Evolutionary conservation across 2,797 vertebrate genomes (phyloP).

Genomic region (Cryptoprocta ferox): DNA sequence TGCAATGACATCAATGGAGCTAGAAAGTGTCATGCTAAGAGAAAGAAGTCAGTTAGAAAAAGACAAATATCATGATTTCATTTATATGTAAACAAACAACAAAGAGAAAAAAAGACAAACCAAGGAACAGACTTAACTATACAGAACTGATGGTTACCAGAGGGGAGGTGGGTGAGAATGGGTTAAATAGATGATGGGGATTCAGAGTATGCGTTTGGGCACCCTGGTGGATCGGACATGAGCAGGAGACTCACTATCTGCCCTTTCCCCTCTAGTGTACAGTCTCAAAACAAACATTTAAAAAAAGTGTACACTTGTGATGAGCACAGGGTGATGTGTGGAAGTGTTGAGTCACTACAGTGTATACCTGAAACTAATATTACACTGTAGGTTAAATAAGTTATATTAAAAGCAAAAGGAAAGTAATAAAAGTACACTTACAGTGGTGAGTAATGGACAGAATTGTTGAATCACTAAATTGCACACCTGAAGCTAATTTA

Average conservation of each 20-base stretch:
- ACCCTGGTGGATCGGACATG: too few relatives aligned
- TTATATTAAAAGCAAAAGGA: not conserved
- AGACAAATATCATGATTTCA: not conserved
- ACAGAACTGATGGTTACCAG: not conserved
- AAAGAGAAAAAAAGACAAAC: not conserved
- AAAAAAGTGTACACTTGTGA: not conserved
- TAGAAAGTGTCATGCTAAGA: not conserved
- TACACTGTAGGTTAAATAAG: not conserved
- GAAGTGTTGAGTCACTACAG: not conserved
- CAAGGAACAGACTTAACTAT: not conserved
- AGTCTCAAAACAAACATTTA: too few relatives aligned
- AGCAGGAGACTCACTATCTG: too few relatives aligned
- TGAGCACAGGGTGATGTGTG: not conserved
- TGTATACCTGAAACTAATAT: not conserved
- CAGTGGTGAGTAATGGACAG: not conserved
- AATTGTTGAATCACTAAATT: not conserved
- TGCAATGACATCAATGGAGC: not conserved
- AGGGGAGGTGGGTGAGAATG: too few relatives aligned
- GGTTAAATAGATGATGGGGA: too few relatives aligned
- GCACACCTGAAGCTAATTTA: not conserved
- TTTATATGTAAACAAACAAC: not conserved
- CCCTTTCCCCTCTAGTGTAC: too few relatives aligned
- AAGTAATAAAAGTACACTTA: not conserved
- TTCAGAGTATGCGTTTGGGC: too few relatives aligned
- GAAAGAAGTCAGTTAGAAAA: not conserved